phyloP scores from a whole-genome alignment of 2,888 invertebrate species.

The Mylabris sibirica region DNA sequence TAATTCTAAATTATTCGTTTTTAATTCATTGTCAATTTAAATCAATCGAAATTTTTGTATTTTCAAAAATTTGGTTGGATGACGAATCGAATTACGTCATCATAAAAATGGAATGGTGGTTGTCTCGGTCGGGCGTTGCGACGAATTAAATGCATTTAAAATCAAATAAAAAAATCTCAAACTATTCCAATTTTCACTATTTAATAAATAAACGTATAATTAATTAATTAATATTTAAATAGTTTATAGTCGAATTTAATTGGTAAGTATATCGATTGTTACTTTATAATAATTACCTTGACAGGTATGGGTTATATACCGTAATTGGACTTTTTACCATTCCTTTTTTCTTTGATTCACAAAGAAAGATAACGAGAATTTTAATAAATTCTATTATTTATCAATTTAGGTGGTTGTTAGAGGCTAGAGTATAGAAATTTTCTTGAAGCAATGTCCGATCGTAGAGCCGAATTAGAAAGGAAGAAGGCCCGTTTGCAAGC shows the following conservation, averaged over 20 bases:
- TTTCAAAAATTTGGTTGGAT: constrained; percentile 16
- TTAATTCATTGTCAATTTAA: neutral
- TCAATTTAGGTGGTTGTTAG: neutral
- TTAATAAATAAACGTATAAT: constrained; percentile 6
- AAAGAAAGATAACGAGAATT: neutral
- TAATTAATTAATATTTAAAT: neutral
- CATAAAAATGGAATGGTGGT: constrained; percentile 52
- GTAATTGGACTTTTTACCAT: constrained; percentile 11
- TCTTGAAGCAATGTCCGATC: constrained; percentile 74
- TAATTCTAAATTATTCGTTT: neutral
- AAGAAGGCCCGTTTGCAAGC: constrained; percentile 92
- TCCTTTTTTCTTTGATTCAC: neutral
- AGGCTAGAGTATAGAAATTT: no score
- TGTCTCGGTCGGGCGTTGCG: constrained; percentile 56
- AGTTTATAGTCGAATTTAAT: neutral
- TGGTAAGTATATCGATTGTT: constrained; percentile 11
- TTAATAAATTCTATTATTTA: neutral
- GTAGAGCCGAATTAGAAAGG: constrained; percentile 90
- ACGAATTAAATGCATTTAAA: constrained; percentile 40
- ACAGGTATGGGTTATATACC: constrained; percentile 16
- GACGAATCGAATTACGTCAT: constrained; percentile 51
- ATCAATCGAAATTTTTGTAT: neutral
- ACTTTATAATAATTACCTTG: neutral
- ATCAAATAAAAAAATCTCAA: constrained; percentile 24
- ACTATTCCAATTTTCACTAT: neutral